Evolutionary conservation across 2,888 invertebrate genomes (phyloP), one percentile per base, ranked within the genome.

Genomic region (Xylophagus ater): DNA sequence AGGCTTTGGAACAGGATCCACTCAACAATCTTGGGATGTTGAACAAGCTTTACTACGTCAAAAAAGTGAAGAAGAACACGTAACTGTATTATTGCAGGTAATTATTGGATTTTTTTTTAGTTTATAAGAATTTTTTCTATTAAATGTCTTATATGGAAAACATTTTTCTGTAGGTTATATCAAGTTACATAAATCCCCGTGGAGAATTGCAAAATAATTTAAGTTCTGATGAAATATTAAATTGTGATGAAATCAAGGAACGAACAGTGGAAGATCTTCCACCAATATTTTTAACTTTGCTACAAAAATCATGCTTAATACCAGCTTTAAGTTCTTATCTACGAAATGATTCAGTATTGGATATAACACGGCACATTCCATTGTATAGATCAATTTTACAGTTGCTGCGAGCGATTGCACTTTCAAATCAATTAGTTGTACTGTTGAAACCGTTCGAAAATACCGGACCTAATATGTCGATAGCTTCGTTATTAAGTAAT

Each of bases 351-450:
- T 94, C 93, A 76, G 93, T 93, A 50, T 67, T 94, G 62, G 93
- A 94, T 67, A 92, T 94, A 83, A 89, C 93, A n/a, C 76, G 92
- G 13, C 93, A 93, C 69, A 89, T 93, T 65, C 90, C 92, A 18
- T 72, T 93, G 52, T 93, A 93, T 67, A 77, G 84, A 50, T 81
- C 87, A 48, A 80, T 92, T 54, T 67, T 93, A 51, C 80, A 83
- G 50, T 67, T 88, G 47, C 71, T 90, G 45, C 74, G 92, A 47
- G 85, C 87, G 1, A 68, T 81, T 58, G 81, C 80, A 15, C 67
- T 72, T 51, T 79, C 77, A 18, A 55, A 57, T 41, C 70, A 72
- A 49, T 56, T 80, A 40, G 73, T 78, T 4, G 70, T 74, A 24
- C 63, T 86, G 33, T 60, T 86, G 13, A 65, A 81, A 45, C 79